Evolutionary conservation across 2,888 invertebrate genomes (phyloP).

Genomic region (Nymphalis polychloros): DNA sequence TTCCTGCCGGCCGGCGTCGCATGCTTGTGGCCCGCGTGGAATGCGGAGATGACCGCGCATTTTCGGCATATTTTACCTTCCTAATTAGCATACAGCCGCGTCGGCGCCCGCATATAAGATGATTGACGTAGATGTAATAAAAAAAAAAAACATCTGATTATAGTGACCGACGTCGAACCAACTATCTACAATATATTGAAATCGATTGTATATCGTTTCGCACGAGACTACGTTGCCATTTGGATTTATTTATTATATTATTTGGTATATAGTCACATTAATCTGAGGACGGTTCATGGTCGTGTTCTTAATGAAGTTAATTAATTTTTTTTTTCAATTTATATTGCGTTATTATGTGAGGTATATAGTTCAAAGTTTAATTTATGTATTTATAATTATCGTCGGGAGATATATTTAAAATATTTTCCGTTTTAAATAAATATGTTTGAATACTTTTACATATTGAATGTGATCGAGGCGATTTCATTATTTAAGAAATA

Average conservation of each 20-base stretch:
- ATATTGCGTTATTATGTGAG: constrained; percentile 12
- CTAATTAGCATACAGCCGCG: constrained; percentile 66
- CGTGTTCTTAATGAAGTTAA: constrained; percentile 20
- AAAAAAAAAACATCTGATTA: constrained; percentile 42
- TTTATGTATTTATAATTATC: constrained; percentile 18
- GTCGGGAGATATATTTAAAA: constrained; percentile 9
- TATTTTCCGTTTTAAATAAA: constrained; percentile 13
- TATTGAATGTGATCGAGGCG: not conserved
- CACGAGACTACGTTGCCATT: constrained; percentile 27
- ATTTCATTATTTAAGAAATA: not conserved
- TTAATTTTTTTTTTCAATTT: constrained; percentile 29
- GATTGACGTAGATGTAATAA: constrained; percentile 32
- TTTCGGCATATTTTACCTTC: constrained; percentile 59
- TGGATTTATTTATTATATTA: constrained; percentile 3
- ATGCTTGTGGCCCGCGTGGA: constrained; percentile 57
- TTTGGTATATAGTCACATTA: constrained; percentile 10
- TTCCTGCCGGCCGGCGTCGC: constrained; percentile 57
- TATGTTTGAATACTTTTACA: not conserved
- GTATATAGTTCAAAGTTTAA: constrained; percentile 21
- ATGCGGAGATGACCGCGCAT: constrained; percentile 75
- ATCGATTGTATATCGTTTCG: constrained; percentile 12
- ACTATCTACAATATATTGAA: constrained; percentile 12
- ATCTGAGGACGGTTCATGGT: constrained; percentile 27
- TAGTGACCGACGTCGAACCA: constrained; percentile 38
- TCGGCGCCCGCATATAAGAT: constrained; percentile 49